Evolutionary conservation across 2,888 invertebrate genomes (phyloP).

Genomic region (Vanessa cardui): DNA sequence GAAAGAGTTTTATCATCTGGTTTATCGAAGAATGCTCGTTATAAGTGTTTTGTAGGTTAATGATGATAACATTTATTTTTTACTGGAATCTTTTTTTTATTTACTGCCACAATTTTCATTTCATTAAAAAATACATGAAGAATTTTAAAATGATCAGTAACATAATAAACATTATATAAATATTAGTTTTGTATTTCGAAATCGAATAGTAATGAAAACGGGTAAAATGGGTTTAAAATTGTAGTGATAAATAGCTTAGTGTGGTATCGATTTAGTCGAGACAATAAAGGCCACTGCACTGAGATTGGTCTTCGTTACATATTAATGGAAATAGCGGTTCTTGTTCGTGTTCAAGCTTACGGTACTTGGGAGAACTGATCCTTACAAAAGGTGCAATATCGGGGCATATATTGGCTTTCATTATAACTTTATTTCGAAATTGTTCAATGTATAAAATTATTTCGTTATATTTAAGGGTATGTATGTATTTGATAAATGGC

Average conservation of each 20-base stretch:
- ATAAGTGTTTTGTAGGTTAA: not conserved
- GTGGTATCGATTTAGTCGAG: slow-evolving; percentile 63
- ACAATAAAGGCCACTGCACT: slow-evolving; percentile 61
- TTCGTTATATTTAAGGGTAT: not conserved
- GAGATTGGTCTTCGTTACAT: slow-evolving; percentile 61
- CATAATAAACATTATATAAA: no score
- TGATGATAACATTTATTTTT: no score
- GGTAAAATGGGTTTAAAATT: slow-evolving; percentile 22
- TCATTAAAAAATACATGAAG: no score
- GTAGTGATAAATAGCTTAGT: slow-evolving; percentile 44
- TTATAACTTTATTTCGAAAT: slow-evolving; percentile 6
- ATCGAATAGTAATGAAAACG: slow-evolving; percentile 1
- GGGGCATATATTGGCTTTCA: slow-evolving; percentile 19
- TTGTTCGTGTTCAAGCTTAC: slow-evolving; percentile 39
- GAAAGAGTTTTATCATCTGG: slow-evolving; percentile 9
- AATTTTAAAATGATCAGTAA: no score
- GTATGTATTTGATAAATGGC: not conserved
- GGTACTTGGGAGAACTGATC: slow-evolving; percentile 35
- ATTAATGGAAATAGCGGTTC: slow-evolving; percentile 56
- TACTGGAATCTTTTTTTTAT: no score
- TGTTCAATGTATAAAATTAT: not conserved
- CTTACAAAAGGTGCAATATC: slow-evolving; percentile 35
- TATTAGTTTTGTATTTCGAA: not conserved
- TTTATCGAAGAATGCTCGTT: not conserved
- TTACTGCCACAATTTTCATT: no score